Percentiles rank a stretch among this genome's conserved stretches.
phyloP scores from a whole-genome alignment of 1,140 invertebrate species.

The Calosoma granatense region DNA sequence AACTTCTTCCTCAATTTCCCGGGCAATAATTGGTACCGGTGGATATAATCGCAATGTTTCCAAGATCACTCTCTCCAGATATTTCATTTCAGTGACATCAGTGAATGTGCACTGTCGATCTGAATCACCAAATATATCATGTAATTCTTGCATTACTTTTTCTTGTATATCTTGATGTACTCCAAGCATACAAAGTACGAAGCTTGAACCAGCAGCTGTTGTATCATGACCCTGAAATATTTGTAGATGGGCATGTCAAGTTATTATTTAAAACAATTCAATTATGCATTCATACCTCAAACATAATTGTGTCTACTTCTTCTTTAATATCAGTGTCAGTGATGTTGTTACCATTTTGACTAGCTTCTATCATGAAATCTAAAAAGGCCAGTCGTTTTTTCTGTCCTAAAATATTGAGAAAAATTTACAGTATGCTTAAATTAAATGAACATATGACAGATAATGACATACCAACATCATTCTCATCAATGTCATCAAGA shows the following conservation, averaged over 20 bases:
- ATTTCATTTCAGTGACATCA: slow-evolving; percentile 48
- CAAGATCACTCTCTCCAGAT: slow-evolving; percentile 52
- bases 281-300: slow-evolving; percentile 53
- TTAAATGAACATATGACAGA: neutral
- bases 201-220: slow-evolving; percentile 75
- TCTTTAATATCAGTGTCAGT: slow-evolving; percentile 73
- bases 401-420: slow-evolving; percentile 36
- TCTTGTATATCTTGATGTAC: slow-evolving; percentile 49
- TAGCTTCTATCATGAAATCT: slow-evolving; percentile 68
- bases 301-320: slow-evolving; percentile 82
- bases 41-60: slow-evolving; percentile 50
- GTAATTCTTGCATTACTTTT: slow-evolving; percentile 18
- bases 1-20: slow-evolving; percentile 45
- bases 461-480: slow-evolving; percentile 42
- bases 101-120: slow-evolving; percentile 23
- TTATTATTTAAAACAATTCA: neutral
- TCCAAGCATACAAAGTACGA: slow-evolving; percentile 73
- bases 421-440: neutral
- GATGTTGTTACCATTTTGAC: slow-evolving; percentile 45
- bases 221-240: slow-evolving; percentile 73
- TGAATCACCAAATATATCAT: slow-evolving; percentile 19
- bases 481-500: slow-evolving; percentile 61
- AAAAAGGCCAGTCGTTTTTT: slow-evolving; percentile 75
- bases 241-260: neutral
- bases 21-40: slow-evolving; percentile 51